Evolutionary conservation across 2,113 vertebrate species (phyloP).

Genomic region (Tapirus terrestris): DNA sequence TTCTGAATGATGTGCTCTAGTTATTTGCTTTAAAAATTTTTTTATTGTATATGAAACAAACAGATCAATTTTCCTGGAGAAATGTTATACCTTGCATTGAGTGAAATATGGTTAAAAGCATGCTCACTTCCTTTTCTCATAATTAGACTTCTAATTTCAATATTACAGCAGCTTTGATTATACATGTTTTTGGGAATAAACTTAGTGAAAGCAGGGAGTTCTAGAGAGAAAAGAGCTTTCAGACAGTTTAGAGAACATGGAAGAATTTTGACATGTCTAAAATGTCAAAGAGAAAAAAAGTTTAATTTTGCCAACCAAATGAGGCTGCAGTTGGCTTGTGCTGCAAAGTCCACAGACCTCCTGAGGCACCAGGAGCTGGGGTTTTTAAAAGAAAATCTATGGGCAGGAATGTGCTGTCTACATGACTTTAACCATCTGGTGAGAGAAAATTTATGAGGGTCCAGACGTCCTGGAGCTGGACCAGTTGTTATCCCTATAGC

Average conservation of each 20-base stretch:
- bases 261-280: neutral
- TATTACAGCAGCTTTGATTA: neutral
- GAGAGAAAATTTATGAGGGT: too few species aligned
- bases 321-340: too few species aligned
- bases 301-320: too few species aligned
- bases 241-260: neutral
- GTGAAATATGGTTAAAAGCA: neutral
- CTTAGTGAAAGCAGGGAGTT: neutral
- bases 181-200: constrained; percentile 27
- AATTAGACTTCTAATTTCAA: neutral
- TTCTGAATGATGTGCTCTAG: neutral
- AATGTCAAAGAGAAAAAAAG: neutral
- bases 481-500: too few species aligned
- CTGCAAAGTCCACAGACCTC: too few species aligned
- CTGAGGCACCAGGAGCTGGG: too few species aligned
- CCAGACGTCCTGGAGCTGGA: too few species aligned
- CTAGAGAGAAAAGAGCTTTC: neutral
- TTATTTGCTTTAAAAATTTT: neutral
- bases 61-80: neutral
- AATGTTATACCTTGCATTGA: neutral
- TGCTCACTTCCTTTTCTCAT: neutral
- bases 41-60: neutral
- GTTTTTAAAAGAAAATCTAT: too few species aligned
- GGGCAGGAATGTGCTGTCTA: too few species aligned
- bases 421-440: too few species aligned